phyloP scores from a whole-genome alignment of 2,888 invertebrate genomes.

The Lamellibrachia satsuma region DNA sequence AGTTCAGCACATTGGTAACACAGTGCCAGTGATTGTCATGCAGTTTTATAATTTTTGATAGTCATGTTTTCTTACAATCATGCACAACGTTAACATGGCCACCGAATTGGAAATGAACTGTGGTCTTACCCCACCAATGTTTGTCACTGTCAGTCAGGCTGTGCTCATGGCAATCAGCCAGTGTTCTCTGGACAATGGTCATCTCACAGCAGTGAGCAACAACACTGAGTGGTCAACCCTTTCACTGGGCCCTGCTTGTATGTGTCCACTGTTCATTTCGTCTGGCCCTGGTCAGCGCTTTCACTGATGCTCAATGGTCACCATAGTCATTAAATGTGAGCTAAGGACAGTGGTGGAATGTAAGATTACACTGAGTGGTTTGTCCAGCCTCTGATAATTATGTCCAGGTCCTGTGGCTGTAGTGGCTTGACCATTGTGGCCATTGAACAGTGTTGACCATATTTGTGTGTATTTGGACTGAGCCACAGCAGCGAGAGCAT shows the following conservation, averaged over 20 bases:
- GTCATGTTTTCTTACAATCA: too few species aligned
- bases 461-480: neutral
- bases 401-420: neutral
- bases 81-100: too few species aligned
- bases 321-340: neutral
- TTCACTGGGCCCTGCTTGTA: neutral
- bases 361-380: neutral
- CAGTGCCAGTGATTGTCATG: too few species aligned
- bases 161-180: too few species aligned
- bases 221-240: too few species aligned
- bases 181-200: neutral
- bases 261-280: neutral
- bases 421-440: neutral
- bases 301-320: neutral
- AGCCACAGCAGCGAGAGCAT: neutral
- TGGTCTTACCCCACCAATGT: too few species aligned
- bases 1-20: too few species aligned
- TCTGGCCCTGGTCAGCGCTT: neutral
- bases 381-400: neutral
- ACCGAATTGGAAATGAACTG: too few species aligned
- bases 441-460: neutral
- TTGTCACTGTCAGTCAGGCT: too few species aligned
- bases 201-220: neutral
- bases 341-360: slow-evolving; percentile 4
- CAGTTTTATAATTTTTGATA: too few species aligned